A percentile compares a stretch with the other conserved stretches of the same genome.
These are phyloP conservation scores for Galerucella nymphaeae DNA, from an alignment of 2,888 invertebrate genomes.

Conservation along the genomic window DNA sequence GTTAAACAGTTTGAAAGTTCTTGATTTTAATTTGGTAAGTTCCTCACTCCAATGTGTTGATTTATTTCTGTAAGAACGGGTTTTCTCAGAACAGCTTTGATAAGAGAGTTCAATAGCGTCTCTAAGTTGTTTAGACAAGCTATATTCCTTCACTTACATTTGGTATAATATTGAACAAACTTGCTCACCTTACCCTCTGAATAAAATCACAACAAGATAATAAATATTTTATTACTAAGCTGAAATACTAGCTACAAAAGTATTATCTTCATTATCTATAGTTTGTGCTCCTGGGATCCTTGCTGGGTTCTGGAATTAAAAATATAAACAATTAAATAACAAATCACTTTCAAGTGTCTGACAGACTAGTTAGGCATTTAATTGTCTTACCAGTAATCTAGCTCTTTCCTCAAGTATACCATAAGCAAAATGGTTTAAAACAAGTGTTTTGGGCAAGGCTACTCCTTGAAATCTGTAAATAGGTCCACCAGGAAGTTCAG, in stretches of 20 bases:
- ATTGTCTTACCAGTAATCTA: slow-evolving; percentile 78
- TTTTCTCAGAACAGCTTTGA: too few species aligned
- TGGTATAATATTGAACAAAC: too few species aligned
- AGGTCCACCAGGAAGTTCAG: slow-evolving; percentile 67
- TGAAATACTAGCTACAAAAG: slow-evolving; percentile 57
- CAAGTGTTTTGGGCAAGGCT: slow-evolving; percentile 80
- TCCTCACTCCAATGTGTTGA: too few species aligned
- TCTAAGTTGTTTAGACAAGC: too few species aligned
- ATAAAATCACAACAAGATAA: background rate
- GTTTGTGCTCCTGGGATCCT: slow-evolving; percentile 68
- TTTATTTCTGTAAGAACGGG: too few species aligned
- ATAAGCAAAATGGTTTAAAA: slow-evolving; percentile 84
- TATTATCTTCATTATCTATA: slow-evolving; percentile 59
- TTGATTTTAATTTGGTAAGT: too few species aligned
- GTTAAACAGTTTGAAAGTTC: too few species aligned
- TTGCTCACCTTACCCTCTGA: too few species aligned
- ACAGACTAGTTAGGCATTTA: background rate
- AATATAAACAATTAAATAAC: slow-evolving; percentile 29
- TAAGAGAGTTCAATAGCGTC: too few species aligned
- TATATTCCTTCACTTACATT: too few species aligned
- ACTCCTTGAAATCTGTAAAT: slow-evolving; percentile 92
- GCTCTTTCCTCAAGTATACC: slow-evolving; percentile 80
- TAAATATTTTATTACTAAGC: slow-evolving; percentile 34
- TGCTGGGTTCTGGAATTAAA: slow-evolving; percentile 71
- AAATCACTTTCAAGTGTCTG: background rate